These are phyloP conservation scores for Agapostemon virescens DNA, from an alignment of 2,888 invertebrate genomes.

Conservation along the genomic window DNA sequence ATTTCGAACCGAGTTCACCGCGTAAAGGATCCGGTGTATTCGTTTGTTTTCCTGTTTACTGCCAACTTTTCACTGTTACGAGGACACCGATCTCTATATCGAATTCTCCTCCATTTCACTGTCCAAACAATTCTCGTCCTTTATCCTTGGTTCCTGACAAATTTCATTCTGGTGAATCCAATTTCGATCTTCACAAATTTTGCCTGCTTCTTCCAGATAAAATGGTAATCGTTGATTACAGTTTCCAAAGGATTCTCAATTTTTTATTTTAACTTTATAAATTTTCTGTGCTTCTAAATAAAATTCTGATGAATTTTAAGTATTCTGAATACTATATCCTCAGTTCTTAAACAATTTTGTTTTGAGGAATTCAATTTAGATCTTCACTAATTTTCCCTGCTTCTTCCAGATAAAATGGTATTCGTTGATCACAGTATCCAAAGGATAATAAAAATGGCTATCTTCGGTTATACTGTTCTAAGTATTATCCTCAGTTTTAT, in stretches of 20 bases:
- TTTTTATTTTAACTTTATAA: not conserved
- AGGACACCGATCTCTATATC: not conserved
- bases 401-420: too few relatives aligned
- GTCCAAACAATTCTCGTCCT: not conserved
- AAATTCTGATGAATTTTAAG: too few relatives aligned
- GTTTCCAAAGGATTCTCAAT: not conserved
- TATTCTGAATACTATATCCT: too few relatives aligned
- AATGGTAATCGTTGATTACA: not conserved
- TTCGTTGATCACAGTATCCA: too few relatives aligned
- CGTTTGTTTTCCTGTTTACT: constrained; percentile 24
- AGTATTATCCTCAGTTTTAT: too few relatives aligned
- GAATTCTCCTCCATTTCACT: not conserved
- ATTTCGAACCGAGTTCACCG: constrained; percentile 47
- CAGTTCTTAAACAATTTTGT: too few relatives aligned
- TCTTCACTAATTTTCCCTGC: too few relatives aligned
- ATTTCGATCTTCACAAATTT: not conserved
- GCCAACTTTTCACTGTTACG: constrained; percentile 18
- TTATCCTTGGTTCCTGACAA: not conserved
- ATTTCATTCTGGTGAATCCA: not conserved
- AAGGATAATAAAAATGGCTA: too few relatives aligned
- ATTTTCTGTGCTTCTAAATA: too few relatives aligned
- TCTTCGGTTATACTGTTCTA: too few relatives aligned
- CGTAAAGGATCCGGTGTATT: constrained; percentile 31
- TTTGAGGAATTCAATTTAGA: too few relatives aligned
- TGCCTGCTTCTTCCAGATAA: not conserved